A percentile compares a stretch with the other conserved stretches of the same genome.
Evolutionary conservation across 2,888 invertebrate genomes (phyloP).

Genomic region (Stictocephala bisonia): DNA sequence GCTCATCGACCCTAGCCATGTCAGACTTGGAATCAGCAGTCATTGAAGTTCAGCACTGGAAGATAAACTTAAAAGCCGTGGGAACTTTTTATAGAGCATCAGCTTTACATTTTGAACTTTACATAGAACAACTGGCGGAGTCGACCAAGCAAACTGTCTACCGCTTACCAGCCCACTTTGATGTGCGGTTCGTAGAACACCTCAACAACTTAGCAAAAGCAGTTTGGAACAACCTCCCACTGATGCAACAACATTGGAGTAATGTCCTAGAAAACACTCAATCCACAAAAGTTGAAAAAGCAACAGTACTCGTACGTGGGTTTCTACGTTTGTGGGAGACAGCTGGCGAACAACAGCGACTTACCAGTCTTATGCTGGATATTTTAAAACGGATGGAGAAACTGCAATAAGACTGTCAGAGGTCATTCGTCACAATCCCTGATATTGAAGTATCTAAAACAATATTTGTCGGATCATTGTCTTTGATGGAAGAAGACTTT

Average conservation of each 20-base stretch:
- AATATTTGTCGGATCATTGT: slow-evolving; percentile 30
- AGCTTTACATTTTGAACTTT: slow-evolving; percentile 24
- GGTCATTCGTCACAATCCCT: slow-evolving; percentile 19
- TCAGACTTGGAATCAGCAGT: slow-evolving; percentile 41
- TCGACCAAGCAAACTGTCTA: slow-evolving; percentile 13
- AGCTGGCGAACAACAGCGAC: slow-evolving; percentile 29
- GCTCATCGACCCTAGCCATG: slow-evolving; percentile 38
- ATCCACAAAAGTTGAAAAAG: slow-evolving; percentile 44
- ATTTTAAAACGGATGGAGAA: slow-evolving; percentile 38
- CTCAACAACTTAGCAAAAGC: slow-evolving; percentile 40
- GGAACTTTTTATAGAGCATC: slow-evolving; percentile 46
- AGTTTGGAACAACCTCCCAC: slow-evolving; percentile 47
- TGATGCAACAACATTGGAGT: too few species aligned
- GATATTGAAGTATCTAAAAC: slow-evolving; percentile 40
- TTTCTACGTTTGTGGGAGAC: slow-evolving; percentile 32
- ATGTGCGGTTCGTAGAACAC: slow-evolving; percentile 47
- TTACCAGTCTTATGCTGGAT: slow-evolving; percentile 36
- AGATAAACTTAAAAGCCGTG: slow-evolving; percentile 41
- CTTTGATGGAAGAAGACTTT: slow-evolving; percentile 14
- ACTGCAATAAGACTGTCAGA: slow-evolving; percentile 41
- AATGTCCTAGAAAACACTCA: slow-evolving; percentile 18
- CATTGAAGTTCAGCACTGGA: slow-evolving; percentile 42
- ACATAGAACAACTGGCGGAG: slow-evolving; percentile 31
- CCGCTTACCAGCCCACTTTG: slow-evolving; percentile 38
- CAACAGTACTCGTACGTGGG: slow-evolving; percentile 39